Percentiles rank a stretch among this genome's conserved stretches.
These are phyloP conservation scores for Sebastes itinus DNA, from an alignment of 2,797 vertebrate genomes.

Conservation along the genomic window DNA sequence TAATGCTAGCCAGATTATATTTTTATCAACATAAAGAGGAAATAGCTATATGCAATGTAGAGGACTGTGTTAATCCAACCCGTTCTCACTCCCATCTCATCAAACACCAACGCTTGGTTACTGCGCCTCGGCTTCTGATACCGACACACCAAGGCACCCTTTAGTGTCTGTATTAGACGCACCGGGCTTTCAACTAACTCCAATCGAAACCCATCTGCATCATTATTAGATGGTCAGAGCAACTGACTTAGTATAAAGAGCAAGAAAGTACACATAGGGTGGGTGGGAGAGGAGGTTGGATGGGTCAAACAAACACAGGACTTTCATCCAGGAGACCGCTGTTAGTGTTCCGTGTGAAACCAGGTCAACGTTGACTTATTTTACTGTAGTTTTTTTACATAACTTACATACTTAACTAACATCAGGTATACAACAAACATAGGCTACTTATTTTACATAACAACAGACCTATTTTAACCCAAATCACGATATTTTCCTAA, in stretches of 20 bases:
- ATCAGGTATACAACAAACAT: fast-evolving
- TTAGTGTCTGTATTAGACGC: background rate
- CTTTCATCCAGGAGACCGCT: too few relatives aligned
- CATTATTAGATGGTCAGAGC: background rate
- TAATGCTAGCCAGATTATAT: background rate
- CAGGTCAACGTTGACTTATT: background rate
- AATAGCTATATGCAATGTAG: background rate
- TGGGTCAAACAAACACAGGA: too few relatives aligned
- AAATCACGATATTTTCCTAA: background rate
- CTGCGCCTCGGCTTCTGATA: background rate
- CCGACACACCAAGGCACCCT: background rate
- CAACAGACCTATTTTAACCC: too few relatives aligned
- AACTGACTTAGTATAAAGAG: background rate
- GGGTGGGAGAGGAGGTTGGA: too few relatives aligned
- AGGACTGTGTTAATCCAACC: background rate
- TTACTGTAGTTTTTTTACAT: background rate
- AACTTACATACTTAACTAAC: too few relatives aligned
- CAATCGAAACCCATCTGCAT: background rate
- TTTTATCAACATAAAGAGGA: background rate
- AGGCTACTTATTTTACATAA: too few relatives aligned
- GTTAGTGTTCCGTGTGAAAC: too few relatives aligned
- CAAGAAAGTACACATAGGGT: background rate
- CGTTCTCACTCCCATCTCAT: background rate
- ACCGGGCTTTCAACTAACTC: background rate
- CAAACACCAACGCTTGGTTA: background rate